phyloP scores from a whole-genome alignment of 2,113 vertebrate genomes.

The Columbina picui region DNA sequence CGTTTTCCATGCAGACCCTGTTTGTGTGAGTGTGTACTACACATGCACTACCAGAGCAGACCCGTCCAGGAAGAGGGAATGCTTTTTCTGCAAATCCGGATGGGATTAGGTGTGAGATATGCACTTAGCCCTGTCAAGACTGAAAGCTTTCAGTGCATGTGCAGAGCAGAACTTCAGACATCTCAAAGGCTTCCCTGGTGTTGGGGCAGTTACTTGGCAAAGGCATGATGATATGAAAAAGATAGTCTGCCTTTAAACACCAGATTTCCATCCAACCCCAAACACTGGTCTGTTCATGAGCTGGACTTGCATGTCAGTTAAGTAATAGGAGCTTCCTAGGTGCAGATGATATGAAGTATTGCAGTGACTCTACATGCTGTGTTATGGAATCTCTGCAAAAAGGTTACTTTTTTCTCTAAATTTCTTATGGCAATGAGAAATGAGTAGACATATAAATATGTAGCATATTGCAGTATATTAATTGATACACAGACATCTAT shows the following conservation, averaged over 20 bases:
- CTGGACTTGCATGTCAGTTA: not conserved
- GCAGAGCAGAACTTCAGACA: conserved; percentile 9
- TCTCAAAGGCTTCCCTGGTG: not conserved
- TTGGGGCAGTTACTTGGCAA: not conserved
- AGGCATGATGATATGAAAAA: not conserved
- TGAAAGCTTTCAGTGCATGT: not conserved
- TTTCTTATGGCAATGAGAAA: not conserved
- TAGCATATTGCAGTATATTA: not conserved
- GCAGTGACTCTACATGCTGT: not conserved
- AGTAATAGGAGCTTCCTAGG: not conserved
- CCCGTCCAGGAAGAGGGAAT: not conserved
- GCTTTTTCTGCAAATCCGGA: not conserved
- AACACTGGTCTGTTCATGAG: not conserved
- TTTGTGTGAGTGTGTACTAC: not conserved
- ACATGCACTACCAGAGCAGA: not conserved
- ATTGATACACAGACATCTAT: too few species aligned
- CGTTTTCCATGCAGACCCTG: accelerated
- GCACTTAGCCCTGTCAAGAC: not conserved
- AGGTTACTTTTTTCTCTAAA: not conserved
- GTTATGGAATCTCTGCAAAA: not conserved
- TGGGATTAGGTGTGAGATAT: not conserved
- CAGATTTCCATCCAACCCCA: not conserved
- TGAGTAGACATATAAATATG: not conserved
- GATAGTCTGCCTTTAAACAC: not conserved
- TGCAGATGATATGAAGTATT: not conserved